These are phyloP conservation scores for Acleris holmiana DNA, from an alignment of 2,888 invertebrate species.

Conservation along the genomic window DNA sequence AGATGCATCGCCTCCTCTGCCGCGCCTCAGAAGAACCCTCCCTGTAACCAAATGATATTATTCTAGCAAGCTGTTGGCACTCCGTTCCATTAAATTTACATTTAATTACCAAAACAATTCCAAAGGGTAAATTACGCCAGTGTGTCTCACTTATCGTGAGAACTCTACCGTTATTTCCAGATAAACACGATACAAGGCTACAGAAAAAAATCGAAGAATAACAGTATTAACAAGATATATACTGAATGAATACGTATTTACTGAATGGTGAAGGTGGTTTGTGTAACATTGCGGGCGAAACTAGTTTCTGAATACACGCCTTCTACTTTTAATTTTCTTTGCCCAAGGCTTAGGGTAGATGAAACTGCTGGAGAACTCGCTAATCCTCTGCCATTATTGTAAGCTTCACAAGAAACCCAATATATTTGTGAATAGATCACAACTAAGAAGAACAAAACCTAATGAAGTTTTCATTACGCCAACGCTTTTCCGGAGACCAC, in stretches of 20 bases:
- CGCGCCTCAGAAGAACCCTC: constrained; percentile 54
- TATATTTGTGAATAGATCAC: constrained; percentile 43
- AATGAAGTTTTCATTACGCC: constrained; percentile 49
- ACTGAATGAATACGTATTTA: no score
- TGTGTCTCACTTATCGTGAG: no score
- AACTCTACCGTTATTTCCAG: no score
- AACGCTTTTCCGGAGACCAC: constrained; percentile 3
- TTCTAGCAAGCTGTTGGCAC: constrained; percentile 18
- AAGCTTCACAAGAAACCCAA: constrained; percentile 41
- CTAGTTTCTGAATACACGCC: constrained; percentile 47
- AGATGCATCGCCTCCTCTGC: constrained; percentile 54
- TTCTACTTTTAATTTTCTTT: constrained; percentile 55
- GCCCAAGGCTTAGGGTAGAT: constrained; percentile 57
- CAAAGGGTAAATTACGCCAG: not conserved
- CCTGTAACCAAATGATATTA: constrained; percentile 46
- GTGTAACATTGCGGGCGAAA: not conserved
- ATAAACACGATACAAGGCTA: no score
- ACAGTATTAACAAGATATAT: no score
- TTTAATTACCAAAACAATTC: constrained; percentile 7
- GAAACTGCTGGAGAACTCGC: constrained; percentile 38
- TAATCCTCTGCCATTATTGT: constrained; percentile 19
- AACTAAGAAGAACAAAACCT: constrained; percentile 38
- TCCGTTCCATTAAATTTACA: constrained; percentile 15
- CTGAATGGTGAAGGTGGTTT: no score
- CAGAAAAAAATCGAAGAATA: no score